phyloP scores from a whole-genome alignment of 2,113 vertebrate species.

The Myrmecophaga tridactyla region DNA sequence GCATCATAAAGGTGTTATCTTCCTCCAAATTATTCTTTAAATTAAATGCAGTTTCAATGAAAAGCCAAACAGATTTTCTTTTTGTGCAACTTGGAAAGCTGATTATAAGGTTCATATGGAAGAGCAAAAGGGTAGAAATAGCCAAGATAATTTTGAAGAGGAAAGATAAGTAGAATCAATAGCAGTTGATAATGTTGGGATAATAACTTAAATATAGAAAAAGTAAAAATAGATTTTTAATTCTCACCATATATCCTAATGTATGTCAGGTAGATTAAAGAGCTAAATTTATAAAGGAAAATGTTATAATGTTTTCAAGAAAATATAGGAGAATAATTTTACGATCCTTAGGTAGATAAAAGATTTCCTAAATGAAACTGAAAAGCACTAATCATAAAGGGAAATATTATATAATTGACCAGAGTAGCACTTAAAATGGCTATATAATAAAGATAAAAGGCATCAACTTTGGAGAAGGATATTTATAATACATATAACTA shows the following conservation, averaged over 20 bases:
- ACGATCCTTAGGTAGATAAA: not conserved
- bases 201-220: not conserved
- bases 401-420: not conserved
- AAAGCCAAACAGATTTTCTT: not conserved
- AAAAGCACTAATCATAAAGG: not conserved
- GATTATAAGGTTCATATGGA: not conserved
- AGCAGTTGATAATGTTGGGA: not conserved
- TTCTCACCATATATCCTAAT: not conserved
- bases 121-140: not conserved
- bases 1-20: not conserved
- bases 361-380: not conserved
- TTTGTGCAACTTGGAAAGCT: not conserved
- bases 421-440: not conserved
- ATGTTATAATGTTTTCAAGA: not conserved
- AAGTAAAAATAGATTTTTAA: not conserved
- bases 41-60: not conserved
- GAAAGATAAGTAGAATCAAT: not conserved
- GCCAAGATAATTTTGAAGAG: not conserved
- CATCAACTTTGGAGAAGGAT: not conserved
- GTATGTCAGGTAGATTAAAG: not conserved
- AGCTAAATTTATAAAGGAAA: not conserved
- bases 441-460: not conserved
- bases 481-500: not conserved
- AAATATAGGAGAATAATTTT: conserved; percentile 1
- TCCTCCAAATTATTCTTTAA: not conserved